Conservation (phyloP, 1,140 invertebrate species). For the Pseudomyrmex sp. region DNA sequence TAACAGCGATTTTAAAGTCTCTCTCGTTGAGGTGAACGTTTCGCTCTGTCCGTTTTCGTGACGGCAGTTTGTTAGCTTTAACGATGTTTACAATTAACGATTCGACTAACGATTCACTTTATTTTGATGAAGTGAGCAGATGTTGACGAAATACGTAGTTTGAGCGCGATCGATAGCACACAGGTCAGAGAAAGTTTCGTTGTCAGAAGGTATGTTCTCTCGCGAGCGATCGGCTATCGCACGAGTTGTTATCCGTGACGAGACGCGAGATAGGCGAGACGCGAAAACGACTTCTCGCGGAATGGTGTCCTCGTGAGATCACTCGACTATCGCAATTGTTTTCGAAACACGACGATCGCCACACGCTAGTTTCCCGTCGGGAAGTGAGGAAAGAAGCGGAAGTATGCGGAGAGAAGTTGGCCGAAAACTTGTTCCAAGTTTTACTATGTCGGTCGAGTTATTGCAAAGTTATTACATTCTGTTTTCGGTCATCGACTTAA, state of each 20-base stretch:
- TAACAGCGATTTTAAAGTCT: background rate
- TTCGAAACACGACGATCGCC: conserved; percentile 48
- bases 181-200: no score
- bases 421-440: conserved; percentile 62
- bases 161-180: no score
- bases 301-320: background rate
- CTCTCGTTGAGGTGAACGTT: background rate
- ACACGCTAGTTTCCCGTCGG: conserved; percentile 6
- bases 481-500: conserved; percentile 56
- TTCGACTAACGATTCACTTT: conserved; percentile 24
- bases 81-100: conserved; percentile 23
- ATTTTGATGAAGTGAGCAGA: background rate
- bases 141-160: background rate
- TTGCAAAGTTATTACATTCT: conserved; percentile 44
- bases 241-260: no score
- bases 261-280: no score
- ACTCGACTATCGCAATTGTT: conserved; percentile 55
- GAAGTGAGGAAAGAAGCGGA: background rate
- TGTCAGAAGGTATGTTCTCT: no score
- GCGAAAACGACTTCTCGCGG: background rate
- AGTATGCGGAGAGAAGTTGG: conserved; percentile 62
- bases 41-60: conserved; percentile 25
- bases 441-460: conserved; percentile 15
- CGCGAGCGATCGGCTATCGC: no score
- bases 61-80: conserved; percentile 42